Conservation (phyloP, 2,113 vertebrate species). For the Phrynocephalus versicolor region DNA sequence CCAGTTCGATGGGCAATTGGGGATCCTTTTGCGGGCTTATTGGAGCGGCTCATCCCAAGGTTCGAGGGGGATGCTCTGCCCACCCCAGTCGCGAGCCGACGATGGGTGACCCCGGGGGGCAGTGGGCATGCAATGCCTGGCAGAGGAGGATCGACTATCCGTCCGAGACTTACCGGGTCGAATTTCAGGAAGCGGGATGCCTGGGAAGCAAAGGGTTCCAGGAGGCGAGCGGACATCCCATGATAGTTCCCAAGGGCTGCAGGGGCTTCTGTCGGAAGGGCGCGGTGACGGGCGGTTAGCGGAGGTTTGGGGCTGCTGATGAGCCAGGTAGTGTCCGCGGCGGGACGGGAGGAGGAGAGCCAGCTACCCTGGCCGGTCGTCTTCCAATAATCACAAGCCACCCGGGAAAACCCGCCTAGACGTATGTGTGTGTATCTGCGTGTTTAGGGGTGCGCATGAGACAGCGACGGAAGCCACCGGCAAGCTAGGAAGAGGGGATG, state of each 20-base stretch:
- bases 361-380: slow-evolving; percentile 20
- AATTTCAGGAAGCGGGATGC: slow-evolving; percentile 59
- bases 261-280: neutral
- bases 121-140: too few relatives aligned
- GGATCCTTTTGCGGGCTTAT: too few relatives aligned
- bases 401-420: neutral
- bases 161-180: slow-evolving; percentile 73
- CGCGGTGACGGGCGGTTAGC: neutral
- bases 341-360: slow-evolving; percentile 28
- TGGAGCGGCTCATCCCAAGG: too few relatives aligned
- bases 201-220: slow-evolving; percentile 56
- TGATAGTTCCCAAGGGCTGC: slow-evolving; percentile 40
- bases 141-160: too few relatives aligned
- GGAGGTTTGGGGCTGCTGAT: neutral
- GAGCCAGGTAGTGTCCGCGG: neutral
- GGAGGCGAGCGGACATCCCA: slow-evolving; percentile 62
- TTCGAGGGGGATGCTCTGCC: too few relatives aligned
- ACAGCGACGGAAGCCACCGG: neutral
- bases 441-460: neutral
- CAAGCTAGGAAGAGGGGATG: neutral
- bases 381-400: slow-evolving; percentile 33
- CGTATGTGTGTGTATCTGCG: too few relatives aligned
- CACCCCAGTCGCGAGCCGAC: neutral
- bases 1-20: too few relatives aligned
- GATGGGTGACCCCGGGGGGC: too few relatives aligned